Conservation (phyloP, 2,113 vertebrate genomes). For the Anguilla rostrata region DNA sequence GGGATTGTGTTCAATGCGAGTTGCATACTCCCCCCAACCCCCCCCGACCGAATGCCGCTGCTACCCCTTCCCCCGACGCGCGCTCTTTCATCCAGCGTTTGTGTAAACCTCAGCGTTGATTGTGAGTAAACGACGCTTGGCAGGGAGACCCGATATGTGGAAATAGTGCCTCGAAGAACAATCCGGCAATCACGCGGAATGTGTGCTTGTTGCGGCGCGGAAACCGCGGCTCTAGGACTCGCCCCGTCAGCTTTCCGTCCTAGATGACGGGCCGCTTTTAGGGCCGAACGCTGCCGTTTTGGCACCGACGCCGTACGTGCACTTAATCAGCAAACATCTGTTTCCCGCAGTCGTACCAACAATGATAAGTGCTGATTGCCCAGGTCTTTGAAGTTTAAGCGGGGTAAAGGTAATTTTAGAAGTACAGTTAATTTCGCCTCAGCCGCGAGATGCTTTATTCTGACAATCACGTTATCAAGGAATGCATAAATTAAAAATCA, state of each 20-base stretch:
- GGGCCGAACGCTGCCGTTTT: slow-evolving; percentile 50
- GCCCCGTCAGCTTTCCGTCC: slow-evolving; percentile 46
- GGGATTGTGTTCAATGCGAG: slow-evolving; percentile 11
- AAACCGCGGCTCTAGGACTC: slow-evolving; percentile 16
- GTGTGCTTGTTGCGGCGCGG: slow-evolving; percentile 22
- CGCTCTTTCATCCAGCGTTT: slow-evolving; percentile 24
- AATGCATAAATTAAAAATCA: slow-evolving; percentile 47
- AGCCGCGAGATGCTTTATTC: slow-evolving; percentile 59
- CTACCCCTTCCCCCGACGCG: slow-evolving; percentile 6
- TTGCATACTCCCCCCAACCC: not conserved
- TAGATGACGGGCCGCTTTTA: not conserved
- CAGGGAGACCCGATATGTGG: slow-evolving; percentile 23
- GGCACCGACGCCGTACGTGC: slow-evolving; percentile 53
- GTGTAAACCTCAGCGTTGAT: slow-evolving; percentile 34
- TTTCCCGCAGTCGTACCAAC: slow-evolving; percentile 48
- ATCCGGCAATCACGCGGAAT: slow-evolving; percentile 47
- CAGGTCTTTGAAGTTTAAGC: slow-evolving; percentile 68
- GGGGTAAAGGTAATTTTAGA: slow-evolving; percentile 55
- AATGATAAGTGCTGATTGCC: slow-evolving; percentile 61
- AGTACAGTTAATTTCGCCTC: slow-evolving; percentile 56
- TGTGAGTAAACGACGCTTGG: slow-evolving; percentile 27
- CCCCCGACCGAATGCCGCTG: not conserved
- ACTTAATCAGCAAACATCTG: slow-evolving; percentile 79
- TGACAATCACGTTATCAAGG: slow-evolving; percentile 67
- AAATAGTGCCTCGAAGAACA: slow-evolving; percentile 40